phyloP scores from a whole-genome alignment of 2,797 vertebrate genomes.

The Helostoma temminkii region DNA sequence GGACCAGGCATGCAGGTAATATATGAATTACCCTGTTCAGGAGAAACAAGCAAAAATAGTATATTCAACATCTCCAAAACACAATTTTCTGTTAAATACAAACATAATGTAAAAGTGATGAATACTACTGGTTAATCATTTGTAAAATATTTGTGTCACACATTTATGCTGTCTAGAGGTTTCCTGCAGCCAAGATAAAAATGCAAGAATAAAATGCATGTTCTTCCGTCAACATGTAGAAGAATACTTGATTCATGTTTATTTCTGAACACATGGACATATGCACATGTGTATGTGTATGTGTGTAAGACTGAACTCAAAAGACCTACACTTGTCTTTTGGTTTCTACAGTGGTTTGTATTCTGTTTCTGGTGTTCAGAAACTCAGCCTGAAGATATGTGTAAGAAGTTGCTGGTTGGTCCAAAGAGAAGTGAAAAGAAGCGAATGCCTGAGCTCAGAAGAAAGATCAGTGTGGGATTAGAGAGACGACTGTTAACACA shows the following conservation, averaged over 20 bases:
- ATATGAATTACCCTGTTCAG: conserved; percentile 92
- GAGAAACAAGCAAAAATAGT: conserved; percentile 59
- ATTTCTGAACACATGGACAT: not conserved
- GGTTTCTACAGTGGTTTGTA: conserved; percentile 47
- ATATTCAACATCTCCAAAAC: conserved; percentile 33
- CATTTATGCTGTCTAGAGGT: not conserved
- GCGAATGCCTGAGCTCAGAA: conserved; percentile 33
- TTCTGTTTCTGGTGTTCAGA: conserved; percentile 61
- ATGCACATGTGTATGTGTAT: too few relatives aligned
- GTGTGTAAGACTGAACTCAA: conserved; percentile 23
- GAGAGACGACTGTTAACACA: conserved; percentile 70
- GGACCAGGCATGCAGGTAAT: conserved; percentile 99
- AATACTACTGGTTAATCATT: conserved; percentile 1
- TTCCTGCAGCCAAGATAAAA: not conserved
- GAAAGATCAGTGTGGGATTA: conserved; percentile 74
- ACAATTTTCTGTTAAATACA: conserved; percentile 7
- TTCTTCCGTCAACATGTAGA: too few relatives aligned
- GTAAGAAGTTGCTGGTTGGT: conserved; percentile 59
- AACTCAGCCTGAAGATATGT: conserved; percentile 64
- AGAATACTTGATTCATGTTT: too few relatives aligned
- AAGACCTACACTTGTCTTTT: conserved; percentile 37
- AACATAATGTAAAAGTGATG: not conserved
- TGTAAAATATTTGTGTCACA: not conserved
- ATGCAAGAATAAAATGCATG: not conserved
- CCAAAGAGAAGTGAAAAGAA: conserved; percentile 61